Conservation (phyloP, 2,888 invertebrate species). For the Plagodis dolabraria region DNA sequence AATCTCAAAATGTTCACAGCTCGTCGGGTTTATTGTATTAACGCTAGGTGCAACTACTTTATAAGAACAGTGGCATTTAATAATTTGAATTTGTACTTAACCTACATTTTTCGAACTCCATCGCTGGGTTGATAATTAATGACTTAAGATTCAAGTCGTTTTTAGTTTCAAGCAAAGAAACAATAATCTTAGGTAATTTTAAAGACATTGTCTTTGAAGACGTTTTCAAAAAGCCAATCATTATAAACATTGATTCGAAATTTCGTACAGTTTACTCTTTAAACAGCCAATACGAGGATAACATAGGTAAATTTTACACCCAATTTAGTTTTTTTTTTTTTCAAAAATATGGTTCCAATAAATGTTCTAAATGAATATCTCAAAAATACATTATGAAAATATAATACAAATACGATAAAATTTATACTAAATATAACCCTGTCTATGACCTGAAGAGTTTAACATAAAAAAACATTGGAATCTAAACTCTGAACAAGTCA, state of each 20-base stretch:
- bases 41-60: constrained; percentile 84
- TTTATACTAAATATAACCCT: constrained; percentile 85
- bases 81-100: constrained; percentile 84
- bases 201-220: constrained; percentile 38
- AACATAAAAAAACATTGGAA: constrained; percentile 68
- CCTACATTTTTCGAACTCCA: constrained; percentile 72
- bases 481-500: constrained; percentile 80
- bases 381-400: constrained; percentile 85
- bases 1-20: constrained; percentile 85
- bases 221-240: constrained; percentile 40
- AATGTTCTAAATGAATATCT: constrained; percentile 82
- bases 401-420: constrained; percentile 84
- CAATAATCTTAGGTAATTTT: constrained; percentile 32
- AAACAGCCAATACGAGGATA: constrained; percentile 68
- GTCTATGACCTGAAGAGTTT: constrained; percentile 85
- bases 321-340: constrained; percentile 79
- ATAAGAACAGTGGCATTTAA: constrained; percentile 83
- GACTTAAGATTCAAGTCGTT: constrained; percentile 56
- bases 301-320: constrained; percentile 74
- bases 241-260: constrained; percentile 32
- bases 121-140: constrained; percentile 62
- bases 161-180: constrained; percentile 45
- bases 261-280: constrained; percentile 34
- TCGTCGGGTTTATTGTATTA: constrained; percentile 83
- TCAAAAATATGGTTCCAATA: constrained; percentile 84